Evolutionary conservation across 2,888 invertebrate genomes (phyloP), one percentile per base, ranked within the genome.

Genomic region (Pterobdella sp.): DNA sequence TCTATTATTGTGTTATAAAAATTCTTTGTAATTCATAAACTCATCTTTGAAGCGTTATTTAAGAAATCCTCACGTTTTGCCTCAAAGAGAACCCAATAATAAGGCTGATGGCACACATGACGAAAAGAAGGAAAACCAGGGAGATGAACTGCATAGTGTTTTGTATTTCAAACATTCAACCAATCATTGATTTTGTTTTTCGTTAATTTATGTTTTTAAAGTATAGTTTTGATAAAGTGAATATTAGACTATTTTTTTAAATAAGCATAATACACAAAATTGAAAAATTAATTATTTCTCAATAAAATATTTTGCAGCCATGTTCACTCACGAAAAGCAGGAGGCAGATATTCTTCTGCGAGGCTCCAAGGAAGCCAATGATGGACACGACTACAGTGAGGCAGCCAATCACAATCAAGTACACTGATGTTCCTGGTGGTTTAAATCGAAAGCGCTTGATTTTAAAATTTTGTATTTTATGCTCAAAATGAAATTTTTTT

Each of bases 321-420:
- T n/a, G n/a, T n/a, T n/a, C n/a, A n/a, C 60, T 56, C 10, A 56
- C 60, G n/a, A 56, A 3, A 4, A 56, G n/a, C 3, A 56, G 60
- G 14, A 56, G 60, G n/a, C 60, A 56, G 60, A 56, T n/a, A n/a
- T 56, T 56, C 60, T 56, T 56, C 26, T 56, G 60, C 4, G n/a
- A 3, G n/a, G 60, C 60, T 14, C 60, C 60, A 4, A 56, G n/a
- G n/a, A 22, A 56, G 3, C 60, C 60, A 56, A 56, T 18, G 7
- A 56, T 26, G 7, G 60, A 56, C 10, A 56, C 60, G 4, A 56
- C 7, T 3, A 56, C n/a, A n/a, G 60, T 56, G n/a, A 56, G 18
- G 26, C 60, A 56, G n/a, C 60, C 60, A 26, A 56, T 56, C 14
- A 56, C n/a, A 3, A 56, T 22, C 60, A 56, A 26, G 60, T 56